Base-by-base conservation (phyloP, 2,797 vertebrate species). In the Paguma larvata region DNA sequence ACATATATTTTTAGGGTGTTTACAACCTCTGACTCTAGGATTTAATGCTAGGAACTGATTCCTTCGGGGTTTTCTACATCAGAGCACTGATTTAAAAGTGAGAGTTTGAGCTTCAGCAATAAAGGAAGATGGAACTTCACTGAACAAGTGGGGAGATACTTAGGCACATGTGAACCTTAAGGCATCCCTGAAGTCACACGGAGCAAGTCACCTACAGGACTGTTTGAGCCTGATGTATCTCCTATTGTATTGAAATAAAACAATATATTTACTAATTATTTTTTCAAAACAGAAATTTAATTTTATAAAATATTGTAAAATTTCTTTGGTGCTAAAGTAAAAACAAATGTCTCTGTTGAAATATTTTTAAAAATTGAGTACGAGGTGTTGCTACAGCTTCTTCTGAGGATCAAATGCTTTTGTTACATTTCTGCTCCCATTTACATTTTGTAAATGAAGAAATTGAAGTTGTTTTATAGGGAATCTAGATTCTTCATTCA, bases 231-330 rank as follows among this genome's bases (percentile, higher is more conserved):
- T 95, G 34, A 59, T 51, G 1, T 88, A 38, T 83, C n/a, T n/a
- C 25, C 30, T 88, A 70, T 41, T 72, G 62, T 27, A 34, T 56
- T 63, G 82, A 87, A 89, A 44, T 46, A 59, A 82, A 91, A 59
- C 19, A 16, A n/a, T 38, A 9, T 48, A 48, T 86, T 95, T 89
- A 44, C 12, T 56, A 44, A 78, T 59, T 5, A 14, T 59, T 75
- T 88, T 88, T 86, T 79, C 38, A 85, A 89, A 79, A 85, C 73
- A 73, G 44, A 72, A 67, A 96, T 78, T 38, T 46, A 46, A 84
- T 79, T n/a, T 72, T 83, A 75, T 72, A 79, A 82, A 78, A 91
- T 73, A 65, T 5, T 82, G 3, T 46, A 78, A 30, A 53, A 27
- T 94, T 94, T 83, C 63, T 95, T 85, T 80, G 41, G 38, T 68